phyloP scores from a whole-genome alignment of 2,797 vertebrate genomes.

The Ceryle rudis region DNA sequence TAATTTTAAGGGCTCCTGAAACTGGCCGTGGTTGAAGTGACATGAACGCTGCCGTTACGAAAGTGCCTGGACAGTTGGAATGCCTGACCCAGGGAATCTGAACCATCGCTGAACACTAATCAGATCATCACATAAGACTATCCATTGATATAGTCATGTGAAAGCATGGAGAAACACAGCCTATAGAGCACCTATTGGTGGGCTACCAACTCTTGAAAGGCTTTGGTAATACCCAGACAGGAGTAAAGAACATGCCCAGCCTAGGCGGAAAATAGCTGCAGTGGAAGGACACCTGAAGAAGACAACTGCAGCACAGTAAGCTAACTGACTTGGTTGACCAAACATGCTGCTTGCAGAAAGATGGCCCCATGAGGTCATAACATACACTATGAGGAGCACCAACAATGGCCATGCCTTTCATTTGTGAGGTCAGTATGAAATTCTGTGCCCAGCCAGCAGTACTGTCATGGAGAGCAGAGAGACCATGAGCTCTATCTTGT shows the following conservation, averaged over 20 bases:
- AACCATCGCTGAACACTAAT: neutral
- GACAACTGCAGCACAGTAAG: fast-evolving
- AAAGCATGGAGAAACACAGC: neutral
- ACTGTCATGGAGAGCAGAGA: neutral
- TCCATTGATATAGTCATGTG: neutral
- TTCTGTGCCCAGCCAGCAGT: neutral
- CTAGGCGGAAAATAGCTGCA: neutral
- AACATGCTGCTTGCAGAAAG: neutral
- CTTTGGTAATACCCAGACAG: neutral
- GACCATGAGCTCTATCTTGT: neutral
- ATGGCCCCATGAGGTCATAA: neutral
- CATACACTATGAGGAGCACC: neutral
- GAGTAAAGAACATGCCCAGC: neutral
- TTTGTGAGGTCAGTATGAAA: neutral
- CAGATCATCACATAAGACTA: neutral
- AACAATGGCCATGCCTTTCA: neutral
- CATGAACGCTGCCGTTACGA: neutral
- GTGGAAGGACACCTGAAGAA: neutral
- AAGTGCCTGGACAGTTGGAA: neutral
- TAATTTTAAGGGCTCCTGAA: neutral
- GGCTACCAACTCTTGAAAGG: neutral
- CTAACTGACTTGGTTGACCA: neutral
- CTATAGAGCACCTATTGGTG: fast-evolving
- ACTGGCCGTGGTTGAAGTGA: neutral
- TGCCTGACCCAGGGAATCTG: neutral